phyloP scores from a whole-genome alignment of 2,113 vertebrate genomes.

The Mus spicilegus region DNA sequence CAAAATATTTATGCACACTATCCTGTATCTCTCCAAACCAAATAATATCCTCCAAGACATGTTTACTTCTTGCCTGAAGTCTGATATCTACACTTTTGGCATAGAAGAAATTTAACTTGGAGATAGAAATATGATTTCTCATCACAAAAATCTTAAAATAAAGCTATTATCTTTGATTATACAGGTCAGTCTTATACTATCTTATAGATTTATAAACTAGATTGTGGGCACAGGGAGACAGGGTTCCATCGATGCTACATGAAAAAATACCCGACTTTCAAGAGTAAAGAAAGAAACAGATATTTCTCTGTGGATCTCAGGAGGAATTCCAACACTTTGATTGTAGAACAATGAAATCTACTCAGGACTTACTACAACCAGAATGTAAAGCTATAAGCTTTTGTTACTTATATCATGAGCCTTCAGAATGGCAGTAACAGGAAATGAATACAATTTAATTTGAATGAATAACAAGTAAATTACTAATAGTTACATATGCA shows the following conservation, averaged over 20 bases:
- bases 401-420: background rate
- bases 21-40: background rate
- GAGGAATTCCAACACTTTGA: background rate
- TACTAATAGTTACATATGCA: background rate
- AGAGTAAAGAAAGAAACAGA: background rate
- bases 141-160: background rate
- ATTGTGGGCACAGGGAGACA: background rate
- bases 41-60: background rate
- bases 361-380: background rate
- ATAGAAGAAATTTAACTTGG: background rate
- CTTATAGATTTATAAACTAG: background rate
- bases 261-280: background rate
- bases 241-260: background rate
- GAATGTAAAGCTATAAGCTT: background rate
- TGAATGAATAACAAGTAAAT: background rate
- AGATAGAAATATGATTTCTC: background rate
- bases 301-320: background rate
- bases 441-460: background rate
- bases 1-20: background rate
- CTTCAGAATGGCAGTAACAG: background rate
- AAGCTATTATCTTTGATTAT: background rate
- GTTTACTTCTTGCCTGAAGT: background rate
- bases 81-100: background rate
- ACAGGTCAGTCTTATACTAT: background rate
- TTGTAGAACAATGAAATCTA: background rate